Evolutionary conservation across 1,140 invertebrate genomes (phyloP).

Genomic region (Lineus longissimus): DNA sequence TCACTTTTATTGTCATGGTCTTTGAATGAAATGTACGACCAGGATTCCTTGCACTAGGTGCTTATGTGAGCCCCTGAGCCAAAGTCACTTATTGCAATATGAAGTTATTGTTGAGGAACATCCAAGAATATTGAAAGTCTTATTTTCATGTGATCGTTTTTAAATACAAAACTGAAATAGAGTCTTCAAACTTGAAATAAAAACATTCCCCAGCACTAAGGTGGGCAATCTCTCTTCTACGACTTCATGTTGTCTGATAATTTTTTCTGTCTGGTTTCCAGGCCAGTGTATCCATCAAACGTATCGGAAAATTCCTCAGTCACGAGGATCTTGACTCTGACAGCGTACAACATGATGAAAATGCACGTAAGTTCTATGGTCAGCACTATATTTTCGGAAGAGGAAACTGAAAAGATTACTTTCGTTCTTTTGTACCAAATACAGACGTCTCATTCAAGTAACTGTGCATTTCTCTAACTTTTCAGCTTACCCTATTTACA

Average conservation of each 20-base stretch:
- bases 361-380: neutral
- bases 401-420: neutral
- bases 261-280: no score
- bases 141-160: no score
- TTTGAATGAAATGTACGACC: neutral
- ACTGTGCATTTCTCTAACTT: slow-evolving; percentile 5
- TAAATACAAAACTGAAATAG: no score
- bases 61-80: neutral
- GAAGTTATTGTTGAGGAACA: no score
- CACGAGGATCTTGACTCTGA: slow-evolving; percentile 25
- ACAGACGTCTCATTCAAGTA: neutral
- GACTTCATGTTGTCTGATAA: no score
- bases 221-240: no score
- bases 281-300: slow-evolving; percentile 30
- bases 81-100: neutral
- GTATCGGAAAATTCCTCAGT: slow-evolving; percentile 27
- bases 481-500: slow-evolving; percentile 44
- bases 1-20: neutral
- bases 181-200: no score
- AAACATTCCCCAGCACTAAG: no score
- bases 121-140: no score
- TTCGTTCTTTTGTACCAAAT: neutral
- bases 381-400: neutral
- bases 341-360: slow-evolving; percentile 14
- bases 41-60: neutral